These are phyloP conservation scores for Paedocypris sp. DNA, from an alignment of 2,113 vertebrate genomes.

Conservation along the genomic window DNA sequence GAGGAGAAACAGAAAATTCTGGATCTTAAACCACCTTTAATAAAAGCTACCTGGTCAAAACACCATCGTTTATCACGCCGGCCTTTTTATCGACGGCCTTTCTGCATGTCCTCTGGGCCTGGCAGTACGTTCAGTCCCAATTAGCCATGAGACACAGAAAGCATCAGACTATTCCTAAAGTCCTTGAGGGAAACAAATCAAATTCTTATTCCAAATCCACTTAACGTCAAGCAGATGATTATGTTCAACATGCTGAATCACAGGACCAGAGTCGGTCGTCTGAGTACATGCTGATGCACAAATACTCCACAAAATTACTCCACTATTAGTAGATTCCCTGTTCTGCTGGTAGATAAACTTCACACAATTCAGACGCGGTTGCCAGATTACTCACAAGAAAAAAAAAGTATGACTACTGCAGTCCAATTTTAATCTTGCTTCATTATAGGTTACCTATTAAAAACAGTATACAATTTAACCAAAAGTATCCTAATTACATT, in stretches of 20 bases:
- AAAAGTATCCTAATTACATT: too few relatives aligned
- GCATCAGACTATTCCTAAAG: background rate
- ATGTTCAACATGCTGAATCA: slow-evolving; percentile 14
- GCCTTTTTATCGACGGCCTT: background rate
- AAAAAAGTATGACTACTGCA: too few relatives aligned
- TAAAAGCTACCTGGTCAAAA: slow-evolving; percentile 14
- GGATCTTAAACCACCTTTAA: slow-evolving; percentile 8
- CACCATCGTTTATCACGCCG: slow-evolving; percentile 21
- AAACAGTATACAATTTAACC: too few relatives aligned
- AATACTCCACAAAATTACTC: too few relatives aligned
- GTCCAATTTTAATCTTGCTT: too few relatives aligned
- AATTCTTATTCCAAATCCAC: slow-evolving; percentile 19
- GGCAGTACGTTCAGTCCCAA: background rate
- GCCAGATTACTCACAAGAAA: too few relatives aligned
- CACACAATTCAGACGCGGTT: too few relatives aligned
- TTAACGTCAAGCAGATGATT: slow-evolving; percentile 9
- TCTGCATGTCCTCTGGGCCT: slow-evolving; percentile 8
- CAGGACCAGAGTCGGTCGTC: slow-evolving; percentile 18
- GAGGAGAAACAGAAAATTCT: slow-evolving; percentile 32
- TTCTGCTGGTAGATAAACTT: too few relatives aligned
- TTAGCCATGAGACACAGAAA: slow-evolving; percentile 26
- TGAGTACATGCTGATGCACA: slow-evolving; percentile 4
- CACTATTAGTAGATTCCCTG: too few relatives aligned
- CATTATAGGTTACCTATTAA: too few relatives aligned
- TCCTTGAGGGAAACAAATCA: background rate